Conservation (phyloP, 2,797 vertebrate genomes). For the Poeciliopsis turneri region DNA sequence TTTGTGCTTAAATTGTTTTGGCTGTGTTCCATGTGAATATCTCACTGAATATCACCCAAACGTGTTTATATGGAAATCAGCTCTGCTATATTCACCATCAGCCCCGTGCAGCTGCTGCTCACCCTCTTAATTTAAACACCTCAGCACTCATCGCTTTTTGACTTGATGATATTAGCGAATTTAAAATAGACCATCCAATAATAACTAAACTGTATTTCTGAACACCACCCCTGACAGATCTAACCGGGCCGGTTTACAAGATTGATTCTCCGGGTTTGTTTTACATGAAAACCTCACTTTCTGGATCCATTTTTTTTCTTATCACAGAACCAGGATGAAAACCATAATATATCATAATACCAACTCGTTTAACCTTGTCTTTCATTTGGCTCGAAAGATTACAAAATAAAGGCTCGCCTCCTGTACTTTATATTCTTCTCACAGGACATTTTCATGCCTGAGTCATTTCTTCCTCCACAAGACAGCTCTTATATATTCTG, state of each 20-base stretch:
- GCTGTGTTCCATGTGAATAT: not conserved
- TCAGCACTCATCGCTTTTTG: not conserved
- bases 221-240: not conserved
- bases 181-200: not conserved
- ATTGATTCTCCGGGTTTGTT: not conserved
- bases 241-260: not conserved
- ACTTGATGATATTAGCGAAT: not conserved
- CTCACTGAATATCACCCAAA: not conserved
- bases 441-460: not conserved
- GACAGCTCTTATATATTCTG: not conserved
- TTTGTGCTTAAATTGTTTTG: not conserved
- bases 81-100: not conserved
- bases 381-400: not conserved
- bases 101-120: not conserved
- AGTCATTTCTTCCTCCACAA: not conserved
- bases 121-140: not conserved
- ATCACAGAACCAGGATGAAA: not conserved
- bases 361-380: not conserved
- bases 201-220: not conserved
- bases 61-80: slow-evolving; percentile 1
- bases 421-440: too few species aligned
- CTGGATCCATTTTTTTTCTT: not conserved
- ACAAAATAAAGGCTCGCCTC: not conserved
- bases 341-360: not conserved
- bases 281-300: not conserved